These are phyloP conservation scores for Margarornis squamiger DNA, from an alignment of 2,797 vertebrate species.

Conservation along the genomic window DNA sequence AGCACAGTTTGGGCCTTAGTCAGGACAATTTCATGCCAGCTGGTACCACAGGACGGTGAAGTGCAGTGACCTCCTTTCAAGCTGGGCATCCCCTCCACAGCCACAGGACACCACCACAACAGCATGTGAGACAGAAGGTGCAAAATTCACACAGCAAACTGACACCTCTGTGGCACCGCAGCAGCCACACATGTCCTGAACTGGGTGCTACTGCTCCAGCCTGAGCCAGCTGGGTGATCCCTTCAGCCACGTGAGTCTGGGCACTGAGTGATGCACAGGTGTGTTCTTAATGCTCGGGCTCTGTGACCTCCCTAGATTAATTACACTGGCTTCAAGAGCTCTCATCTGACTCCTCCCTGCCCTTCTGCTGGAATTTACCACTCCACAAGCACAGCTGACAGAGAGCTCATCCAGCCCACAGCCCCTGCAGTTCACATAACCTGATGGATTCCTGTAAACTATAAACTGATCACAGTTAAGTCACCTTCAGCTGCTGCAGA, in stretches of 20 bases:
- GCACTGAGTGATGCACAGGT: background rate
- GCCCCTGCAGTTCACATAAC: background rate
- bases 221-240: background rate
- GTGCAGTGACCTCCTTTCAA: background rate
- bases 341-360: background rate
- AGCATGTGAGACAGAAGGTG: fast-evolving
- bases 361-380: background rate
- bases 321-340: background rate
- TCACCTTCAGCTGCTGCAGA: conserved; percentile 24
- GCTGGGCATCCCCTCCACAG: background rate
- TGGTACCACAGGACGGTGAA: fast-evolving
- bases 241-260: fast-evolving
- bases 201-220: background rate
- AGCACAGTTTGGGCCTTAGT: background rate
- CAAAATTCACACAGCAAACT: background rate
- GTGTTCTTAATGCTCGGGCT: background rate
- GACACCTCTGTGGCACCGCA: fast-evolving
- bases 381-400: background rate
- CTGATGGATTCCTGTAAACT: conserved; percentile 12
- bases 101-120: background rate
- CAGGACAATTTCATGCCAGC: background rate
- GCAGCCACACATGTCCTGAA: background rate
- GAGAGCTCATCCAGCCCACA: background rate
- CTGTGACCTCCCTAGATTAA: background rate
- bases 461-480: conserved; percentile 14